These are phyloP conservation scores for Seriola rivoliana DNA, from an alignment of 2,113 vertebrate species.

Conservation along the genomic window DNA sequence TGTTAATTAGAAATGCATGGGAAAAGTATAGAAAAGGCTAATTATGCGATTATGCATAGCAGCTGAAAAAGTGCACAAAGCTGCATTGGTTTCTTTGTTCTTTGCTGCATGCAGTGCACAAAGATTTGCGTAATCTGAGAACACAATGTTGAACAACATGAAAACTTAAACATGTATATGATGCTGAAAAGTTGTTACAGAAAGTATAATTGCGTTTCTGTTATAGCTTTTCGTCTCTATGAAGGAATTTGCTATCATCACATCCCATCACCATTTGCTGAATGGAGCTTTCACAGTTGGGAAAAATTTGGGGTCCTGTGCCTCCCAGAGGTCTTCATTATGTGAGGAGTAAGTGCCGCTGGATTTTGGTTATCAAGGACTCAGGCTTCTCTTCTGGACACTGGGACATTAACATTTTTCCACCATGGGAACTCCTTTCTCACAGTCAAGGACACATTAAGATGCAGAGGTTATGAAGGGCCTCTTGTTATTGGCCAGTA, in stretches of 20 bases:
- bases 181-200: background rate
- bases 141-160: background rate
- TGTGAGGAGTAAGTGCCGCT: constrained; percentile 43
- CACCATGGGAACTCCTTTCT: constrained; percentile 31
- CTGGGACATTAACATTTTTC: constrained; percentile 41
- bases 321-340: constrained; percentile 70
- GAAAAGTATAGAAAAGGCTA: background rate
- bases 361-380: constrained; percentile 50
- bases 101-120: background rate
- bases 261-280: background rate
- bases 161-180: background rate
- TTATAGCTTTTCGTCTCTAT: background rate
- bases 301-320: constrained; percentile 21
- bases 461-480: constrained; percentile 40
- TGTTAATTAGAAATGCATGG: constrained; percentile 3
- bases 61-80: background rate
- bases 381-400: constrained; percentile 15
- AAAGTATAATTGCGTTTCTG: background rate
- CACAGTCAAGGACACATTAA: constrained; percentile 27
- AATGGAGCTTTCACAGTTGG: background rate
- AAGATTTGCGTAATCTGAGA: background rate
- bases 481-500: constrained; percentile 29
- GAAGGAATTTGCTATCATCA: background rate
- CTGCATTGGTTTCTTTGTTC: background rate
- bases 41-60: background rate